Percentiles rank a stretch among this genome's conserved stretches.
Conservation (phyloP, 2,797 vertebrate genomes). For the Sebastes elongatus region DNA sequence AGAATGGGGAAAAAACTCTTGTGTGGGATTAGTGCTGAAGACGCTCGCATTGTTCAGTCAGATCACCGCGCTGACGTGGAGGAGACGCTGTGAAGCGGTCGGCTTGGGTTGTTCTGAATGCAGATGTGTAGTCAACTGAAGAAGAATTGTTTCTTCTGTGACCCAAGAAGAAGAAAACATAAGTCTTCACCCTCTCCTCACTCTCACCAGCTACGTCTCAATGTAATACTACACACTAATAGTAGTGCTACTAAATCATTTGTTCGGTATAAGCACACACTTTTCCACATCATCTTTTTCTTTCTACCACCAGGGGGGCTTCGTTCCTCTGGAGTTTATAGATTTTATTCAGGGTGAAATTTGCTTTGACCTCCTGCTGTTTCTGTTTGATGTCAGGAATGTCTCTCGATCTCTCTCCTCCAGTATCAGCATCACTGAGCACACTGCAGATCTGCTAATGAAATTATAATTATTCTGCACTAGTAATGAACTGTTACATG, state of each 20-base stretch:
- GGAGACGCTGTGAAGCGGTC: not conserved
- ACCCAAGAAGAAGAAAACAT: not conserved
- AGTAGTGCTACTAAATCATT: not conserved
- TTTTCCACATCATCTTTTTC: not conserved
- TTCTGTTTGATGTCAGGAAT: not conserved
- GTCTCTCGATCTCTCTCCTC: not conserved
- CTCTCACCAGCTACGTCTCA: not conserved
- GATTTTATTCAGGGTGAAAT: not conserved
- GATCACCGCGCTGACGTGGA: not conserved
- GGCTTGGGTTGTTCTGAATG: not conserved
- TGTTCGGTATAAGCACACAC: too few species aligned
- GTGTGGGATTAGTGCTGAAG: conserved; percentile 3
- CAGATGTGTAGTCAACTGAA: not conserved
- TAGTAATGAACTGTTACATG: not conserved
- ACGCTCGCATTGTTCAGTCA: not conserved
- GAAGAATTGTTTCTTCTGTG: not conserved
- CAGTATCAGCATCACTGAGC: not conserved
- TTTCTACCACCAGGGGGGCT: not conserved
- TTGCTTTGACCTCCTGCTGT: not conserved
- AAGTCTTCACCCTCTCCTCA: not conserved
- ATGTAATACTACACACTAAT: not conserved
- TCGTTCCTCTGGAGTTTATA: not conserved
- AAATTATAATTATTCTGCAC: not conserved
- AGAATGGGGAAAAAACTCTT: not conserved
- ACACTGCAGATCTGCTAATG: not conserved